A percentile compares a stretch with the other conserved stretches of the same genome.
phyloP scores from a whole-genome alignment of 2,888 invertebrate species.

The Deilephila elpenor region DNA sequence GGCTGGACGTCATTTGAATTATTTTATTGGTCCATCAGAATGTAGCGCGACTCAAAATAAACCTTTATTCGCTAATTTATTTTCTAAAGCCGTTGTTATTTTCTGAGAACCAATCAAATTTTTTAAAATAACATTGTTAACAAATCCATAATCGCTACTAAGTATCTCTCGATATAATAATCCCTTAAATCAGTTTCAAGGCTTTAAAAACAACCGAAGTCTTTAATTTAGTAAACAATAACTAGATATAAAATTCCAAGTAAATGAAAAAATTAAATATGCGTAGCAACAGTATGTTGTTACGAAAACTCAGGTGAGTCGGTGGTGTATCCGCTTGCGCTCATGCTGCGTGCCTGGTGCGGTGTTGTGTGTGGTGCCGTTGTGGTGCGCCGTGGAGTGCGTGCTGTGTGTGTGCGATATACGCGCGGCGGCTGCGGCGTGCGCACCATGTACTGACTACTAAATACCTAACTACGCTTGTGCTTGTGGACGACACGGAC shows the following conservation, averaged over 20 bases:
- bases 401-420: constrained; percentile 37
- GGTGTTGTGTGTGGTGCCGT: background rate
- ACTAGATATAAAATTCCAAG: too few species aligned
- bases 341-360: background rate
- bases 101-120: background rate
- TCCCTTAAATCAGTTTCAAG: too few species aligned
- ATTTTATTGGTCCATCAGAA: constrained; percentile 68
- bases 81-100: constrained; percentile 23
- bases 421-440: constrained; percentile 30
- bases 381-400: too few species aligned
- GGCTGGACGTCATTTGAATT: constrained; percentile 66
- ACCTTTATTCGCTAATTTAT: constrained; percentile 32
- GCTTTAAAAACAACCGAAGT: too few species aligned
- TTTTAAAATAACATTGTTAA: background rate
- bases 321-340: background rate
- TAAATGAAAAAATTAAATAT: too few species aligned
- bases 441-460: constrained; percentile 46
- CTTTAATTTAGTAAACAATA: too few species aligned
- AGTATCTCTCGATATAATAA: too few species aligned
- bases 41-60: constrained; percentile 50
- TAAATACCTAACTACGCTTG: constrained; percentile 52
- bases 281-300: too few species aligned
- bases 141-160: too few species aligned
- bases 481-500: constrained; percentile 63
- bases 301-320: background rate